phyloP scores from a whole-genome alignment of 2,797 vertebrate genomes.

The Sebastiscus tertius region DNA sequence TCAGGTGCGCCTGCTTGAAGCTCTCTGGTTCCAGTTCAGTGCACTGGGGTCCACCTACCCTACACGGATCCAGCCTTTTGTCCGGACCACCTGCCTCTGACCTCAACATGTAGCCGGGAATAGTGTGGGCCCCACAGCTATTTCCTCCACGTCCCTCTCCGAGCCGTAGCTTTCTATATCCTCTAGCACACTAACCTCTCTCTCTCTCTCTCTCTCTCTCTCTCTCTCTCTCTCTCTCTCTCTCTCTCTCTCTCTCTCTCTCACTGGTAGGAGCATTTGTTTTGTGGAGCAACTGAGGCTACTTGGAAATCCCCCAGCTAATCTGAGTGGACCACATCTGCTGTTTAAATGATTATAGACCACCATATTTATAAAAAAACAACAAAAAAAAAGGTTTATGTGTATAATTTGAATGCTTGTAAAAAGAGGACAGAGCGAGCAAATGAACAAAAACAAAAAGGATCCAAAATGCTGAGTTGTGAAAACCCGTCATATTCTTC shows the following conservation, averaged over 20 bases:
- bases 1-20: constrained; percentile 56
- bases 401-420: not conserved
- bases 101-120: constrained; percentile 15
- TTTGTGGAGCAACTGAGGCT: constrained; percentile 32
- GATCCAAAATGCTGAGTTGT: no score
- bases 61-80: constrained; percentile 50
- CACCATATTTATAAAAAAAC: not conserved
- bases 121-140: constrained; percentile 39
- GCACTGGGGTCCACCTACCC: constrained; percentile 37
- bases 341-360: constrained; percentile 7
- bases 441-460: not conserved
- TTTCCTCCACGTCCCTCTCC: constrained; percentile 8
- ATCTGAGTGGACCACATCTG: not conserved
- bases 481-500: not conserved
- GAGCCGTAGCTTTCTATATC: constrained; percentile 2
- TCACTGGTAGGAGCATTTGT: constrained; percentile 36
- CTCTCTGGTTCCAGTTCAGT: constrained; percentile 54
- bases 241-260: constrained; percentile 12
- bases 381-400: not conserved
- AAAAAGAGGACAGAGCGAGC: not conserved
- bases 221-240: constrained; percentile 16
- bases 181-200: not conserved
- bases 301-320: constrained; percentile 58
- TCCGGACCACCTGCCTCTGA: constrained; percentile 62
- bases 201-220: constrained; percentile 9